Evolutionary conservation across 2,113 vertebrate species (phyloP), one percentile per base, ranked within the genome.

Genomic region (Conger conger): DNA sequence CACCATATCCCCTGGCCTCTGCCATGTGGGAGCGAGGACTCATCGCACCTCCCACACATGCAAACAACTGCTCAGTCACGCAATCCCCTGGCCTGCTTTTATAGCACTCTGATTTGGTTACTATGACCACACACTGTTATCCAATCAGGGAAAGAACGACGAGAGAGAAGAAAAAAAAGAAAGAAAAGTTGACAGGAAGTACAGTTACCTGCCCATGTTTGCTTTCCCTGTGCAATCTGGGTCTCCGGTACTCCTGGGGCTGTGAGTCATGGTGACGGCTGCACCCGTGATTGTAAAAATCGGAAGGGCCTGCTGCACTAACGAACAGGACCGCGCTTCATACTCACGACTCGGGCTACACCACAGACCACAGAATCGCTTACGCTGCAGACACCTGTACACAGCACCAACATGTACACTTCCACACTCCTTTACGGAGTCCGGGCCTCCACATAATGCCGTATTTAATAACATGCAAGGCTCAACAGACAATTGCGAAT

Each of bases 1-100:
- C 53, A 57, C 30, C 57, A 53, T 27, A 17, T 42, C 45, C 53
- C 53, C 76, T 78, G 53, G 83, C 83, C 83, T 40, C 83, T 42
- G 76, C 50, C 42, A 57, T 76, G 60, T 8, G 77, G 83, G 54
- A 77, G 83, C 23, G 77, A 60, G 77, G 77, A 79, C 77, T 53
- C 77, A 73, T 73, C n/a, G 36, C 37, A 30, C 53, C 84, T 82
- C 80, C 84, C 84, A 86, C 84, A 76, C 63, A 76, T 76, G 63
- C 84, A 86, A 86, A 86, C 80, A 86, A 81, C 60, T 81, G 42
- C 79, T 73, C 80, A 86, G 84, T 86, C 84, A 86, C 84, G 84
- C 84, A 86, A 86, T 38, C 80, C 80, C 40, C 7, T 23, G 40
- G 68, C 80, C 79, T 45, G 68, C 17, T 76, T 82, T 82, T 82